These are phyloP conservation scores for Nephrotoma flavescens DNA, from an alignment of 2,888 invertebrate species.

Conservation along the genomic window DNA sequence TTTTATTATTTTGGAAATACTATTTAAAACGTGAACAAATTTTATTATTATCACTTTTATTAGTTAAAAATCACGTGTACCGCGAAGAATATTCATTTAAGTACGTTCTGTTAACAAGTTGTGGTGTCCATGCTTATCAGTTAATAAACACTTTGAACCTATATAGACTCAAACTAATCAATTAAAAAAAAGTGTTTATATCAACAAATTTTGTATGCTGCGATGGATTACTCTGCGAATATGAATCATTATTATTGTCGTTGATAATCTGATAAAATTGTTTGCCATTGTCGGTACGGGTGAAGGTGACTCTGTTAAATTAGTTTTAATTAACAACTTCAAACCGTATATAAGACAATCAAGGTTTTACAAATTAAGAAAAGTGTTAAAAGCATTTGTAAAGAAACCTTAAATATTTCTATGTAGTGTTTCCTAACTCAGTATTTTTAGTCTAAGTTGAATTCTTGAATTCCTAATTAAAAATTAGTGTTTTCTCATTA, in stretches of 20 bases:
- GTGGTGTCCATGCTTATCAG: background rate
- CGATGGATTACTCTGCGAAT: background rate
- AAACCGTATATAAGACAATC: background rate
- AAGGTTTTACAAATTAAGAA: background rate
- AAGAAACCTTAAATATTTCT: background rate
- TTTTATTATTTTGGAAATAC: background rate
- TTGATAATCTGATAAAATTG: background rate
- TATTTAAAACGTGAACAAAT: no score
- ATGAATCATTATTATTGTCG: background rate
- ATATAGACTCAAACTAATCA: background rate
- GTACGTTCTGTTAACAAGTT: no score
- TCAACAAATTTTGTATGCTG: background rate
- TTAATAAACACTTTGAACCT: background rate
- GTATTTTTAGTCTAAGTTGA: background rate
- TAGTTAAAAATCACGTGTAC: background rate
- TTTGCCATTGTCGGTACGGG: background rate
- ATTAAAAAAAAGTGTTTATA: background rate
- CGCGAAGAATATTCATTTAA: background rate
- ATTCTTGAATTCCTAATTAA: background rate
- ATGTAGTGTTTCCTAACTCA: background rate
- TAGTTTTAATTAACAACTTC: background rate
- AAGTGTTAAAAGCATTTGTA: background rate
- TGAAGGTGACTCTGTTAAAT: background rate
- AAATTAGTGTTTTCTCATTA: background rate
- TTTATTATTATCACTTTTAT: background rate